Percentiles rank a stretch among this genome's conserved stretches.
phyloP scores from a whole-genome alignment of 2,797 vertebrate genomes.

The Takifugu rubripes region DNA sequence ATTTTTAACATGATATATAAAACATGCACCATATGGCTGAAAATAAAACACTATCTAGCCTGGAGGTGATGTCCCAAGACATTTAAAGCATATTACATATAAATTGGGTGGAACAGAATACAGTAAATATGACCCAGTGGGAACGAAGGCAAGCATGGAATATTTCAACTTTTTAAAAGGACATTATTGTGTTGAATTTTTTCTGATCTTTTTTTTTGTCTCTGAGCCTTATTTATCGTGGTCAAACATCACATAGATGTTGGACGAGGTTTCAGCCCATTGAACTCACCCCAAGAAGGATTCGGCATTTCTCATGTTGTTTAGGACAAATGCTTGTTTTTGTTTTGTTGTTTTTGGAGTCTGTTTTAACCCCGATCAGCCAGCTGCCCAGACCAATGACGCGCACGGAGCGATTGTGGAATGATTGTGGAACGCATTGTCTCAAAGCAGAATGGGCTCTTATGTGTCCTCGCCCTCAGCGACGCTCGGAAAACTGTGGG shows the following conservation, averaged over 20 bases:
- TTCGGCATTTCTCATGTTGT: conserved; percentile 20
- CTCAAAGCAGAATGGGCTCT: conserved; percentile 16
- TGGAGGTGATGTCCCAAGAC: conserved; percentile 21
- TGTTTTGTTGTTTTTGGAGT: conserved; percentile 3
- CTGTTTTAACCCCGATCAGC: conserved; percentile 45
- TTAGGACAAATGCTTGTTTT: conserved; percentile 15
- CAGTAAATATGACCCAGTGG: conserved; percentile 4
- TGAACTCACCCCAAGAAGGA: conserved; percentile 16
- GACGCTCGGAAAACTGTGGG: neutral
- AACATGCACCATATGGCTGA: conserved; percentile 41
- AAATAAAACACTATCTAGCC: conserved; percentile 34
- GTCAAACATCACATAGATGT: conserved; percentile 14
- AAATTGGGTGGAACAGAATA: conserved; percentile 47
- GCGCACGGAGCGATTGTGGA: conserved; percentile 6
- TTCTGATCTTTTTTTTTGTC: conserved; percentile 11
- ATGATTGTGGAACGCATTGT: conserved; percentile 24
- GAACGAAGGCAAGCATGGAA: conserved; percentile 40
- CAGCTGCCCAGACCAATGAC: conserved; percentile 46
- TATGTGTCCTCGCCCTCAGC: conserved; percentile 2
- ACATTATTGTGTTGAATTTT: conserved; percentile 8
- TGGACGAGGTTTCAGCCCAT: conserved; percentile 21
- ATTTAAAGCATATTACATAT: conserved; percentile 67
- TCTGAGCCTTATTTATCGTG: conserved; percentile 14
- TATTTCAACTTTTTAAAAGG: neutral
- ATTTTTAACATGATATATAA: conserved; percentile 29